A percentile compares a stretch with the other conserved stretches of the same genome.
Evolutionary conservation across 2,888 invertebrate genomes (phyloP).

Genomic region (Mythimna lalbum): DNA sequence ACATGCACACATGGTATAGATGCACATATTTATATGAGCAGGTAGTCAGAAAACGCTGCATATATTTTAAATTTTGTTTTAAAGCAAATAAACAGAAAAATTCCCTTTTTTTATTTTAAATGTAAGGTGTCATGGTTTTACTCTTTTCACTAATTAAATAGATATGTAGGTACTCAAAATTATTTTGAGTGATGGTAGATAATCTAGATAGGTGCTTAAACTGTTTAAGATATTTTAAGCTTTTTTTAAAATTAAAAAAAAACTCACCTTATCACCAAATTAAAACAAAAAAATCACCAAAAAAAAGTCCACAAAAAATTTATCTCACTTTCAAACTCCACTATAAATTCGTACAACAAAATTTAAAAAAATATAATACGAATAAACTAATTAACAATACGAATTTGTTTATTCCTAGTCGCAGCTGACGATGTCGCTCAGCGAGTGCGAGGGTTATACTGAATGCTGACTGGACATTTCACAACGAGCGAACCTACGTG

Average conservation of each 20-base stretch:
- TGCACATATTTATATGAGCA: too few species aligned
- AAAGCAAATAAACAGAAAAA: not conserved
- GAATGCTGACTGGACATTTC: constrained; percentile 60
- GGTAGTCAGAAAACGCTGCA: not conserved
- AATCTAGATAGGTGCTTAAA: too few species aligned
- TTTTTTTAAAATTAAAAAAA: not conserved
- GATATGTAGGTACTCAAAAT: too few species aligned
- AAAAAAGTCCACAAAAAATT: constrained; percentile 1
- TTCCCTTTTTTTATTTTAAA: not conserved
- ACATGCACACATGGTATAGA: not conserved
- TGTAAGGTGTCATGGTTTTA: too few species aligned
- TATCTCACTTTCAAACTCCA: constrained; percentile 28
- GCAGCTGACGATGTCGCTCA: constrained; percentile 12
- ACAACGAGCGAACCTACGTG: constrained; percentile 48
- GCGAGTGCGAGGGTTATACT: constrained; percentile 32
- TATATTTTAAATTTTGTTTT: too few species aligned
- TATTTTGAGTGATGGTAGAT: too few species aligned
- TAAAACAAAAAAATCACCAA: not conserved
- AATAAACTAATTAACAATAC: not conserved
- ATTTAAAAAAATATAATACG: not conserved
- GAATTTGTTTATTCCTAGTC: too few species aligned
- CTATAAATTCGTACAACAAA: not conserved
- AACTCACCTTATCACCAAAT: constrained; percentile 17
- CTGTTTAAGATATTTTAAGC: too few species aligned
- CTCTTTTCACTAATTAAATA: too few species aligned